Percentiles rank a stretch among this genome's conserved stretches.
These are phyloP conservation scores for Cephalopachus bancanus DNA, from an alignment of 2,797 vertebrate genomes.

Conservation along the genomic window DNA sequence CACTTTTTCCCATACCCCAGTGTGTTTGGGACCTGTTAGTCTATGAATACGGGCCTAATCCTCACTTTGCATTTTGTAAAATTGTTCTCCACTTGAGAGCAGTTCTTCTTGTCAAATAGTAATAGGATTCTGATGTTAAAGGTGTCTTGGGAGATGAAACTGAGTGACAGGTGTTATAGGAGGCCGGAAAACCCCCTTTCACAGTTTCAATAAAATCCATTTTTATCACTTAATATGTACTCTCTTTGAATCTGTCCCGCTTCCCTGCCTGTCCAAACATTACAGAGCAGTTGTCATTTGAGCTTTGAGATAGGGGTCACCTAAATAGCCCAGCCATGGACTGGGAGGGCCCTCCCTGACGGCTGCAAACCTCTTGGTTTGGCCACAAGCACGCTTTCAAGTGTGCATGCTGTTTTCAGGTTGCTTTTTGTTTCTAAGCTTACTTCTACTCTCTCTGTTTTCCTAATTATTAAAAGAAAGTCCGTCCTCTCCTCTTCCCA, in stretches of 20 bases:
- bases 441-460: background rate
- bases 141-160: background rate
- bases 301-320: background rate
- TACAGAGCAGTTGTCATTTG: background rate
- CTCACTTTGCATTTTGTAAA: background rate
- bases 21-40: background rate
- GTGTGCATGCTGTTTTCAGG: background rate
- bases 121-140: background rate
- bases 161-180: background rate
- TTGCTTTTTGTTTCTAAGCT: background rate
- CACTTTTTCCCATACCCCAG: too few species aligned
- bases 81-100: background rate
- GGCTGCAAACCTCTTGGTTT: background rate
- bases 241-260: background rate
- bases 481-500: background rate
- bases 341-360: too few species aligned
- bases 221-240: background rate
- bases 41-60: background rate
- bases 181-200: background rate
- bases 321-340: fast-evolving
- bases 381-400: background rate
- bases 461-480: conserved; percentile 11
- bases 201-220: conserved; percentile 29
- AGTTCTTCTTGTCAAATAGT: background rate
- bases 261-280: background rate